Evolutionary conservation across 2,888 invertebrate species (phyloP), one percentile per base, ranked within the genome.

Genomic region (Cheilosia pagana): DNA sequence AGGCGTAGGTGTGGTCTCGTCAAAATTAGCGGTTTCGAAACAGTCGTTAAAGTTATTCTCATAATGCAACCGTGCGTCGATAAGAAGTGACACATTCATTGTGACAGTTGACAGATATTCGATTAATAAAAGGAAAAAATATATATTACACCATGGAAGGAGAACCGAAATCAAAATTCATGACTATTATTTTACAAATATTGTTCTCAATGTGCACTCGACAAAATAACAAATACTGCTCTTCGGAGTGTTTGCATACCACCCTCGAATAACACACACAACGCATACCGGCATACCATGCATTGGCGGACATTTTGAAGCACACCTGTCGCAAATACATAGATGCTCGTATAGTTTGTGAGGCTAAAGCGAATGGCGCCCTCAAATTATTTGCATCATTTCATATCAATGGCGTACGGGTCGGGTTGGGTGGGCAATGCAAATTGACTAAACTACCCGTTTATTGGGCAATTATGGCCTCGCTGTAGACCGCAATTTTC

Each of bases 321-420:
- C 60, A 79, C 74, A 79, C 74, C 74, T 79, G 67, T 79, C 77
- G 45, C 77, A 71, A 77, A 71, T 28, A 28, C 6, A 28, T 7
- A n/a, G n/a, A n/a, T n/a, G n/a, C n/a, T n/a, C n/a, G n/a, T n/a
- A 28, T 76, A 53, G 43, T 39, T 65, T 70, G n/a, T 71, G 81
- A 77, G 81, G 71, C 71, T 65, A 59, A 70, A 57, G 28, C 55
- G 55, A 59, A 71, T 65, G 16, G 39, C 71, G 59, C 19, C 25
- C 28, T 5, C 62, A 77, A 77, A 82, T 82, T 53, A 77, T 82
- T 77, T 60, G 81, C 77, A 71, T 82, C 71, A 82, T 60, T 82
- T 77, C 60, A 55, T 53, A 23, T 71, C 71, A 77, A 82, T 82
- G 52, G 65, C 53, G 53, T 19, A 48, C 41, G 39, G 23, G n/a